Percentiles rank a stretch among this genome's conserved stretches.
Conservation (phyloP, 2,113 vertebrate species). For the human (Homo sapiens) region GRCh38 chr12:49654501-49655000, state of each 20-base stretch:
- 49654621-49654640: background rate
- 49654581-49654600: background rate
- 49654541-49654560: background rate
- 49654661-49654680: background rate
- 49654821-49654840: background rate
- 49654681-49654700: background rate
- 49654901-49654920: conserved; percentile 95
- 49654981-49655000: conserved; percentile 86
- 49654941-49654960: conserved; percentile 99
- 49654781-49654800: background rate
- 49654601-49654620: background rate
- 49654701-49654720: background rate
- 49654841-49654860: background rate
- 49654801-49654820: background rate
- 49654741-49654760: background rate
- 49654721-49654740: background rate
- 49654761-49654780: background rate
- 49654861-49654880: background rate
- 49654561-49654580: background rate
- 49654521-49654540: background rate
- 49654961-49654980: conserved; percentile 96
- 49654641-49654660: background rate
- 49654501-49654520: background rate
- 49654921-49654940: conserved; percentile 96
- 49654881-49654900: background rate